Percentiles rank a stretch among this genome's conserved stretches.
These are phyloP conservation scores for Drosophila longiperda DNA, from an alignment of 2,888 invertebrate species.

Conservation along the genomic window DNA sequence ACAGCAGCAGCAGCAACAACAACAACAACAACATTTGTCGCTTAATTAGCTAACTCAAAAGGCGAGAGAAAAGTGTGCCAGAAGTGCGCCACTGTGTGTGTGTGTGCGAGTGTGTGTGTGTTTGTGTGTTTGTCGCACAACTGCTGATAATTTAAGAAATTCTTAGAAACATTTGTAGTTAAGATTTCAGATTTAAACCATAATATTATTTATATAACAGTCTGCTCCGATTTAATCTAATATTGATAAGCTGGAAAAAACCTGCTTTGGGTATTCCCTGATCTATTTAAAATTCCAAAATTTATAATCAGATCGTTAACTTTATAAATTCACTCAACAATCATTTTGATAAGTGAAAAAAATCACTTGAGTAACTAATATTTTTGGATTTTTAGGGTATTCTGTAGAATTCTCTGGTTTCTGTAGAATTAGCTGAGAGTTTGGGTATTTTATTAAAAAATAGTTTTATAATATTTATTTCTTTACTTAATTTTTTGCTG, in stretches of 20 bases:
- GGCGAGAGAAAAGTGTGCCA: slow-evolving; percentile 63
- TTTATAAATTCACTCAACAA: slow-evolving; percentile 29
- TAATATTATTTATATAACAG: neutral
- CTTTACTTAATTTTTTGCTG: no score
- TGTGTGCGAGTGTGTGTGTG: neutral
- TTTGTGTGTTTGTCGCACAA: neutral
- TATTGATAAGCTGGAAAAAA: neutral
- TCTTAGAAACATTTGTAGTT: neutral
- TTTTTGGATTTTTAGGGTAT: neutral
- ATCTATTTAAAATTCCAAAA: slow-evolving; percentile 1
- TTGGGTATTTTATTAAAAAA: no score
- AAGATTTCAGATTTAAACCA: neutral
- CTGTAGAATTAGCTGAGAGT: neutral
- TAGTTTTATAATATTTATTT: no score
- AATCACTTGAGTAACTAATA: neutral
- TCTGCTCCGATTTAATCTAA: neutral
- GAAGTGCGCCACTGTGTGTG: slow-evolving; percentile 35
- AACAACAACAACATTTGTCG: slow-evolving; percentile 40
- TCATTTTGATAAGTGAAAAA: neutral
- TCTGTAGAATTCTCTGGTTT: neutral
- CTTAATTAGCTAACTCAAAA: slow-evolving; percentile 61
- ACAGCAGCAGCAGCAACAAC: slow-evolving; percentile 17
- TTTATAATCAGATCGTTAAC: slow-evolving; percentile 17
- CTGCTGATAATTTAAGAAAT: slow-evolving; percentile 24
- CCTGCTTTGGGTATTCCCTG: slow-evolving; percentile 38